Percentiles rank a stretch among this genome's conserved stretches.
Conservation (phyloP, 1,140 invertebrate species). For the Drosophila parvula region DNA sequence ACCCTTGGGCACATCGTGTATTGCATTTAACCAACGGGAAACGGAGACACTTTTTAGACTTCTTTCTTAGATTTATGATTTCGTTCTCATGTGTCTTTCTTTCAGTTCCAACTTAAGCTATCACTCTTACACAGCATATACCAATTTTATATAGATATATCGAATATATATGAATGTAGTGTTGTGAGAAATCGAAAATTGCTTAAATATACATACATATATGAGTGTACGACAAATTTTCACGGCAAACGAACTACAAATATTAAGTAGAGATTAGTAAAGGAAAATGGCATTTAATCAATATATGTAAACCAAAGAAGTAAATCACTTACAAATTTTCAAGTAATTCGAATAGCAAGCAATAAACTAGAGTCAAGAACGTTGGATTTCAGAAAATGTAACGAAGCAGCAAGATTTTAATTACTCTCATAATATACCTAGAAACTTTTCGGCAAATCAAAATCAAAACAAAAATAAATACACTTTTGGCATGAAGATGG, state of each 20-base stretch:
- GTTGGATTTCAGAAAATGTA: conserved; percentile 63
- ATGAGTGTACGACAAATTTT: conserved; percentile 76
- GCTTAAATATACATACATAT: conserved; percentile 63
- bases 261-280: conserved; percentile 74
- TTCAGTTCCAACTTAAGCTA: conserved; percentile 23
- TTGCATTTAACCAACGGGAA: conserved; percentile 38
- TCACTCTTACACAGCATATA: conserved; percentile 60
- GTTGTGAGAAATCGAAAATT: conserved; percentile 62
- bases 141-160: conserved; percentile 73
- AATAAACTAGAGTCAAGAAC: conserved; percentile 48
- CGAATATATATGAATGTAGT: conserved; percentile 75
- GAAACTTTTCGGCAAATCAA: conserved; percentile 77
- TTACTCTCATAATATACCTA: conserved; percentile 35
- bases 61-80: conserved; percentile 24
- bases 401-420: conserved; percentile 43
- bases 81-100: not conserved
- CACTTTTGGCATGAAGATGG: conserved; percentile 55
- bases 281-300: conserved; percentile 68
- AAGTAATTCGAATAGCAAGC: conserved; percentile 72
- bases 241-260: conserved; percentile 77
- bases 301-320: conserved; percentile 41
- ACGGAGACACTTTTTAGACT: not conserved
- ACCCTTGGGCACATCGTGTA: conserved; percentile 37
- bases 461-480: conserved; percentile 68
- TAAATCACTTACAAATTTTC: conserved; percentile 72